Conservation (phyloP, 2,113 vertebrate species). For the Campylomormyrus numenius region DNA sequence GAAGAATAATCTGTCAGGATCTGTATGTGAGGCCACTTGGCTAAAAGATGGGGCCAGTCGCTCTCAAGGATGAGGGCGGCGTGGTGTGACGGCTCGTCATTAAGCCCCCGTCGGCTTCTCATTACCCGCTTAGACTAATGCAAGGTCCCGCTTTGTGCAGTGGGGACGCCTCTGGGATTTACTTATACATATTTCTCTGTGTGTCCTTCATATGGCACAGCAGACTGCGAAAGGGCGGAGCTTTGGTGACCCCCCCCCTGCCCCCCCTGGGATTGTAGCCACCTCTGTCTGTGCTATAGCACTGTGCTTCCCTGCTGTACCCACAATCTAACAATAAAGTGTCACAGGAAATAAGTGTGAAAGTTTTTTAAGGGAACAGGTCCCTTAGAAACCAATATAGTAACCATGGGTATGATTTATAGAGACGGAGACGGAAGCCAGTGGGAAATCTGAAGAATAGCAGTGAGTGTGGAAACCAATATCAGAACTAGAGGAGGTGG, state of each 20-base stretch:
- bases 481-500: background rate
- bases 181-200: background rate
- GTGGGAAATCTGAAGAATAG: background rate
- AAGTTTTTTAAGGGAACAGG: background rate
- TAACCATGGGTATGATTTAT: background rate
- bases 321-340: background rate
- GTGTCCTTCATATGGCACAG: background rate
- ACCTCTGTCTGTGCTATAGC: background rate
- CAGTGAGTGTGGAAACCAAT: background rate
- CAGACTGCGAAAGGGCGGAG: background rate
- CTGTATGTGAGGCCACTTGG: background rate
- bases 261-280: background rate
- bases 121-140: background rate
- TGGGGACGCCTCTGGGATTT: background rate
- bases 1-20: constrained; percentile 1
- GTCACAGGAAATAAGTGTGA: background rate
- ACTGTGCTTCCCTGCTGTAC: background rate
- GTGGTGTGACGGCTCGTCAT: background rate
- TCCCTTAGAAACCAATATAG: background rate
- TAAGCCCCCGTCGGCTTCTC: background rate
- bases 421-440: background rate
- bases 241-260: background rate
- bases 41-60: background rate
- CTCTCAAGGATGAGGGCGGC: constrained; percentile 3
- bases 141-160: background rate